These are phyloP conservation scores for Carterocephalus palaemon DNA, from an alignment of 2,888 invertebrate species.

Conservation along the genomic window DNA sequence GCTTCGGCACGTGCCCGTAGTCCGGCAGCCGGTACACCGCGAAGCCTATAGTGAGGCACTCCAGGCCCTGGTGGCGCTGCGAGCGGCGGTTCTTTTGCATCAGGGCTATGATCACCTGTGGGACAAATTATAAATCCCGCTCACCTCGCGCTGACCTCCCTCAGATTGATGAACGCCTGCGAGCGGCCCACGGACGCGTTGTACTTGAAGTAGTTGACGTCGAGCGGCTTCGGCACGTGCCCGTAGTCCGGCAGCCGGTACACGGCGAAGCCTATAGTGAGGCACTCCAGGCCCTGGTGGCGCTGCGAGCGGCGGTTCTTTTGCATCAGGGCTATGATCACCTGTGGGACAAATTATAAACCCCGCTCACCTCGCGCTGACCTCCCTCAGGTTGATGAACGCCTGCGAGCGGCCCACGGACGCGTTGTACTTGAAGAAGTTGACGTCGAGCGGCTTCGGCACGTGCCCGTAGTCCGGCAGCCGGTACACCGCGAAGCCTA, in stretches of 20 bases:
- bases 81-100: constrained; percentile 96
- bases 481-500: constrained; percentile 97
- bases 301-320: no score
- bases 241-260: no score
- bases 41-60: constrained; percentile 97
- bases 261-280: no score
- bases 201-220: no score
- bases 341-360: constrained; percentile 41
- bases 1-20: constrained; percentile 79
- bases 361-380: constrained; percentile 79
- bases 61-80: constrained; percentile 91
- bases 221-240: no score
- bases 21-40: constrained; percentile 88
- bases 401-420: constrained; percentile 94
- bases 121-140: no score
- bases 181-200: no score
- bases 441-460: constrained; percentile 86
- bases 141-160: no score
- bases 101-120: no score
- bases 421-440: constrained; percentile 97
- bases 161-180: no score
- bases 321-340: constrained; percentile 96
- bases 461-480: constrained; percentile 69
- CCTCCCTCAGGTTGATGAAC: constrained; percentile 97
- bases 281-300: no score